Conservation (phyloP, 2,797 vertebrate species). For the Epinephelus coioides region DNA sequence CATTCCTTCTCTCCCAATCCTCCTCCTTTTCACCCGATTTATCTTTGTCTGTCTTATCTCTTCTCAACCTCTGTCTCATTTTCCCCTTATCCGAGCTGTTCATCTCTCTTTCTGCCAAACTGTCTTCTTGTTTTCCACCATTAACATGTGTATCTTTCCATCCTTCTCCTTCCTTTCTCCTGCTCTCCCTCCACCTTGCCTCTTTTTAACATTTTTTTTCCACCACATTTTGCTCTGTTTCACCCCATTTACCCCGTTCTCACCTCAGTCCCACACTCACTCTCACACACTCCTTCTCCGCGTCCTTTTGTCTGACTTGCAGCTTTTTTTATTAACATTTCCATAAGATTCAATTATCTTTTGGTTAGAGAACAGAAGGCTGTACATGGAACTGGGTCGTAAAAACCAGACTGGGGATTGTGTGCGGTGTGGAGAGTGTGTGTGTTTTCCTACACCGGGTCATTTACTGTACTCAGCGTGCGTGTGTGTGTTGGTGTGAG, state of each 20-base stretch:
- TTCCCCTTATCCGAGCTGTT: not conserved
- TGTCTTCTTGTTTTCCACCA: not conserved
- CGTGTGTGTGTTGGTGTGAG: slow-evolving; percentile 2
- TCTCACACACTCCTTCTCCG: not conserved
- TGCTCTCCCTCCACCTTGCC: no score
- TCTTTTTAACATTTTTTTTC: not conserved
- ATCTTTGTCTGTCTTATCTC: no score
- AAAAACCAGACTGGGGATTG: slow-evolving; percentile 33
- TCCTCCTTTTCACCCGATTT: no score
- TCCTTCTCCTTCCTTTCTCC: not conserved
- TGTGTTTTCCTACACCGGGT: slow-evolving; percentile 33
- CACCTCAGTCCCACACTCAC: not conserved
- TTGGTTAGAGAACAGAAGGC: slow-evolving; percentile 33
- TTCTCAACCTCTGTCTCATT: not conserved
- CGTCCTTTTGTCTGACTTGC: slow-evolving; percentile 41
- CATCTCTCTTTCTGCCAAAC: not conserved
- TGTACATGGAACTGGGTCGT: slow-evolving; percentile 14
- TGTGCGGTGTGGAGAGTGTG: slow-evolving; percentile 6
- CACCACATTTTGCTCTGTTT: not conserved
- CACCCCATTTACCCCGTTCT: not conserved
- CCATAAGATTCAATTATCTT: slow-evolving; percentile 34
- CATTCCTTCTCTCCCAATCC: not conserved
- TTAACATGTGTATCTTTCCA: not conserved
- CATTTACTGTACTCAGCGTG: slow-evolving; percentile 16
- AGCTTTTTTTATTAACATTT: slow-evolving; percentile 34